Percentiles rank a stretch among this genome's conserved stretches.
These are phyloP conservation scores for Hipposideros larvatus DNA, from an alignment of 2,797 vertebrate species.

Conservation along the genomic window DNA sequence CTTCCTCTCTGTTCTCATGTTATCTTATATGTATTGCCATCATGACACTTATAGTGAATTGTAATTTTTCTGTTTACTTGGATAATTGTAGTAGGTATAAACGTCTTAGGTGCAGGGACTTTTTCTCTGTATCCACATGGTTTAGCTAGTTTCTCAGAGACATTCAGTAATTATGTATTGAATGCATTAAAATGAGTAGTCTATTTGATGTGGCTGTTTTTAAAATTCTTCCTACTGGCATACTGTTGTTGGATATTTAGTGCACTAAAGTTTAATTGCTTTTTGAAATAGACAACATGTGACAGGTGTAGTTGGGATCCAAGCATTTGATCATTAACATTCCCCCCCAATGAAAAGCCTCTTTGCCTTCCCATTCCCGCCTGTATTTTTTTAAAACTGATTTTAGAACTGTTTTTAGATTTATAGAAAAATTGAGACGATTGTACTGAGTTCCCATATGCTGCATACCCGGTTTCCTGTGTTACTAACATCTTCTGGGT, in stretches of 20 bases:
- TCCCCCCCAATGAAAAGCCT: background rate
- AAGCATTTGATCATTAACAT: background rate
- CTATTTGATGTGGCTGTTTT: background rate
- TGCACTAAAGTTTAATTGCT: background rate
- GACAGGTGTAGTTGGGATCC: background rate
- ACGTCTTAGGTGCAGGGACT: background rate
- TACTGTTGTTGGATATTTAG: background rate
- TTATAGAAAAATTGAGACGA: background rate
- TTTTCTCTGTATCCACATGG: background rate
- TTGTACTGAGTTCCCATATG: background rate
- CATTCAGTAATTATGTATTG: background rate
- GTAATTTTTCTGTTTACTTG: constrained; percentile 13
- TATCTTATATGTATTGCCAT: background rate
- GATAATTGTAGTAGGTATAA: background rate
- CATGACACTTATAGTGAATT: background rate
- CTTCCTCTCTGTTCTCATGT: background rate
- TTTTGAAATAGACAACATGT: background rate
- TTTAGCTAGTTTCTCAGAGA: background rate
- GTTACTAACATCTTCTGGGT: background rate
- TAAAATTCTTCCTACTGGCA: background rate
- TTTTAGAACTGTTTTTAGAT: background rate
- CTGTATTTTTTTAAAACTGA: background rate
- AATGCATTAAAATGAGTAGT: background rate
- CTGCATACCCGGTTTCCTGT: background rate
- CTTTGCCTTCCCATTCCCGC: background rate